phyloP scores from a whole-genome alignment of 2,888 invertebrate species.

The Aplocera efformata region DNA sequence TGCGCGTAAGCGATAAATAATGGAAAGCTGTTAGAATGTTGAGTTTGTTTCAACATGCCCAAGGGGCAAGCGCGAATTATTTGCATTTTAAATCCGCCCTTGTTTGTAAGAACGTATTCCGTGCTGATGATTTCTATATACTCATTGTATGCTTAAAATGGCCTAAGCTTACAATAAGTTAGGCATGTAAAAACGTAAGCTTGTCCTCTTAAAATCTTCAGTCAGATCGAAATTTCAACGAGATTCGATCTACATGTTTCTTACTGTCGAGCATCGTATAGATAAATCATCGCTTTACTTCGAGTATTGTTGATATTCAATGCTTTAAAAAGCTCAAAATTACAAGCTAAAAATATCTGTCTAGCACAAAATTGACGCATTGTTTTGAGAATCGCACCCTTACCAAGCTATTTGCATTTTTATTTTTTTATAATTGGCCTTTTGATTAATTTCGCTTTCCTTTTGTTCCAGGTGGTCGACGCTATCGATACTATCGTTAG shows the following conservation, averaged over 20 bases:
- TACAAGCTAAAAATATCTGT: too few relatives aligned
- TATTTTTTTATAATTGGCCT: slow-evolving; percentile 66
- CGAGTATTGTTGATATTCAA: too few relatives aligned
- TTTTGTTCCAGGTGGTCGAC: slow-evolving; percentile 80
- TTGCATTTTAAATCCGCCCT: slow-evolving; percentile 69
- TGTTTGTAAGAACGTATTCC: slow-evolving; percentile 61
- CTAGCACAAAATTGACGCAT: neutral
- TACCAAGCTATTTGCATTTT: slow-evolving; percentile 37
- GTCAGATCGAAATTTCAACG: too few relatives aligned
- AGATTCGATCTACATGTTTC: too few relatives aligned
- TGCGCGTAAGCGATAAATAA: slow-evolving; percentile 72
- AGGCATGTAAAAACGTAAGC: slow-evolving; percentile 3
- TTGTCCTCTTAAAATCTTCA: neutral
- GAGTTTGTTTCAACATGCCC: slow-evolving; percentile 75
- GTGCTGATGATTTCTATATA: slow-evolving; percentile 53
- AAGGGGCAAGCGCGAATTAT: slow-evolving; percentile 67
- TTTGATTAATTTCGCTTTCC: slow-evolving; percentile 80
- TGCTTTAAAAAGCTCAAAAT: too few relatives aligned
- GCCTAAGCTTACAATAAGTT: slow-evolving; percentile 19
- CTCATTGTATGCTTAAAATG: slow-evolving; percentile 27
- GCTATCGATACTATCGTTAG: slow-evolving; percentile 69
- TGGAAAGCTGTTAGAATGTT: slow-evolving; percentile 70
- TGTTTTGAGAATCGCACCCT: slow-evolving; percentile 32
- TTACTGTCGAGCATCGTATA: too few relatives aligned
- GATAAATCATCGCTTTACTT: too few relatives aligned